Evolutionary conservation across 2,888 invertebrate genomes (phyloP), one percentile per base, ranked within the genome.

Genomic region (Dolomedes plantarius): DNA sequence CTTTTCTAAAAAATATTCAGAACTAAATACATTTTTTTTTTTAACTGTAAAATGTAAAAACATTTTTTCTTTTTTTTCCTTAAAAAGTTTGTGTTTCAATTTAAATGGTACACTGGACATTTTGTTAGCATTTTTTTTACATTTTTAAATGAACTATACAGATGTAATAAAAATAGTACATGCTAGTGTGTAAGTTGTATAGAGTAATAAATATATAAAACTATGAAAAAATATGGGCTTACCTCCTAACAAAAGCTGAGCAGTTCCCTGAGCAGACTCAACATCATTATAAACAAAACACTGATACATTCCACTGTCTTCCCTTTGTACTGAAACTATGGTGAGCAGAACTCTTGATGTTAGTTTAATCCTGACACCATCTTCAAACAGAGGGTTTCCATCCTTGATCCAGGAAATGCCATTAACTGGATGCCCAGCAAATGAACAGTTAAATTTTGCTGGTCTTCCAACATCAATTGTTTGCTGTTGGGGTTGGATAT

Each of bases 391-490:
- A 56, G 89, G 89, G 13, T 87, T 85, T 27, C 91, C 91, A 87
- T 92, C 90, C 83, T 91, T 90, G 71, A 90, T 90, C 92, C 92
- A 92, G 31, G 88, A 86, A 36, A 91, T 89, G 3, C 87, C 83
- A 36, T 89, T 89, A 28, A 91, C 89, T 9, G 92, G 92, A 88
- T 90, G 90, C 19, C 92, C 91, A 46, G 87, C 88, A 6, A 90
- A 87, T n/a, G 87, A 88, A 93, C 98, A 98, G 75, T 96, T 97
- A 91, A 98, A 96, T 0, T 95, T 94, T 1, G 98, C 98, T 1
- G 97, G 95, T 90, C 97, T 94, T 89, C 97, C 98, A 89, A 97
- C 97, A 91, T 98, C 98, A 76, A 98, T 95, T 0, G 97, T 97
- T 91, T 98, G 98, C 0, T 95, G 95, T 19, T 95, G 94, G 0